Evolutionary conservation across 2,888 invertebrate species (phyloP), one percentile per base, ranked within the genome.

Genomic region (Sinopyrophorus schimmeli): DNA sequence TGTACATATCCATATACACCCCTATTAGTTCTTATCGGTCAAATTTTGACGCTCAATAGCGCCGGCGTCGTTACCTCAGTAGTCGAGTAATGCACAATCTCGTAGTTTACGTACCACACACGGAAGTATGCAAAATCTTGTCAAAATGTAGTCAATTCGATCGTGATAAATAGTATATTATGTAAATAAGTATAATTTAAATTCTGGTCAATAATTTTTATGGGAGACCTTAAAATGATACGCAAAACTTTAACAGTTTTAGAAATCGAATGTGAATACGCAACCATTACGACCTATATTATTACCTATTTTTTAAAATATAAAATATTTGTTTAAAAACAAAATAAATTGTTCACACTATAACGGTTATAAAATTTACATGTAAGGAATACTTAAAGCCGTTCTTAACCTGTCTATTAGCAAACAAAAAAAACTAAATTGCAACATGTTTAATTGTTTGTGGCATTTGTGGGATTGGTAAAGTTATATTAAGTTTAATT

Each of bases 371-470:
- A n/a, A n/a, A n/a, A n/a, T n/a, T n/a, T n/a, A n/a, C n/a, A n/a
- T n/a, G n/a, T n/a, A n/a, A n/a, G n/a, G n/a, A n/a, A n/a, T n/a
- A n/a, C n/a, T n/a, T n/a, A n/a, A n/a, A n/a, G n/a, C n/a, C n/a
- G n/a, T n/a, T n/a, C n/a, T n/a, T n/a, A n/a, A n/a, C n/a, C n/a
- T n/a, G n/a, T n/a, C n/a, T n/a, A n/a, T n/a, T n/a, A n/a, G n/a
- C n/a, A n/a, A n/a, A n/a, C n/a, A n/a, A n/a, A n/a, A n/a, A 40
- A 54, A 42, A 43, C 53, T 52, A 40, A 16, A 37, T 37, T 47
- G 41, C 65, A 72, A 62, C 64, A 81, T 81, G 81, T 80, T 81
- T 66, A 77, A 79, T 62, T 82, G 82, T 70, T 75, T 82, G 63
- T 82, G 81, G 77, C 79, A 80, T 52, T 55, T 64, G 55, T 64